Evolutionary conservation across 2,113 vertebrate genomes (phyloP).

Genomic region (Miniopterus natalensis): DNA sequence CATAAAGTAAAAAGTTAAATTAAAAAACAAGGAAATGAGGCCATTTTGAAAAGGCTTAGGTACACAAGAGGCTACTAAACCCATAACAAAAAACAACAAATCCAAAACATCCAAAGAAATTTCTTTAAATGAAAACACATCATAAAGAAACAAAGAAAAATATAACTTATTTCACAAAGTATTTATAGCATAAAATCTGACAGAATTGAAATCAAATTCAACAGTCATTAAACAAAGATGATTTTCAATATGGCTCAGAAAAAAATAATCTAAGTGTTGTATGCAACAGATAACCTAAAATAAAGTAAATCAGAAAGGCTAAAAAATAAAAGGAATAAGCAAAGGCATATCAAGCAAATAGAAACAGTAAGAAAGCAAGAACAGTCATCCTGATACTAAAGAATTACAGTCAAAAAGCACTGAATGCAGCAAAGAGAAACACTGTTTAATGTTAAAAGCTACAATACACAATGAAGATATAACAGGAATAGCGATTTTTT

Average conservation of each 20-base stretch:
- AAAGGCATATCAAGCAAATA: neutral
- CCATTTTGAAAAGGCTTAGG: neutral
- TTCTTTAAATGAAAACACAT: neutral
- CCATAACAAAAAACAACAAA: neutral
- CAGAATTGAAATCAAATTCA: neutral
- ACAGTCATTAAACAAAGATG: neutral
- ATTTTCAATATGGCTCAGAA: neutral
- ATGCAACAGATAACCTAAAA: neutral
- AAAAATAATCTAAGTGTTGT: neutral
- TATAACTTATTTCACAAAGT: neutral
- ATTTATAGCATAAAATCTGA: neutral
- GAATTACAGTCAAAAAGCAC: neutral
- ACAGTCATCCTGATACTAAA: neutral
- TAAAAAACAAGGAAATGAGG: neutral
- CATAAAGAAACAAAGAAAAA: neutral
- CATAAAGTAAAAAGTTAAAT: neutral
- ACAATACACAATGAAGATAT: neutral
- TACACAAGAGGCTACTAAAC: neutral
- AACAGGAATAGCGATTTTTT: neutral
- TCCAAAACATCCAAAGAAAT: neutral
- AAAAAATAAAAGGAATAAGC: neutral
- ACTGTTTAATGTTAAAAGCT: neutral
- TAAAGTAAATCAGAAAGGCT: neutral
- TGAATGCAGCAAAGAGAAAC: neutral
- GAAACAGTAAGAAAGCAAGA: neutral